Conservation (phyloP, 2,113 vertebrate species). For the Osmerus mordax region DNA sequence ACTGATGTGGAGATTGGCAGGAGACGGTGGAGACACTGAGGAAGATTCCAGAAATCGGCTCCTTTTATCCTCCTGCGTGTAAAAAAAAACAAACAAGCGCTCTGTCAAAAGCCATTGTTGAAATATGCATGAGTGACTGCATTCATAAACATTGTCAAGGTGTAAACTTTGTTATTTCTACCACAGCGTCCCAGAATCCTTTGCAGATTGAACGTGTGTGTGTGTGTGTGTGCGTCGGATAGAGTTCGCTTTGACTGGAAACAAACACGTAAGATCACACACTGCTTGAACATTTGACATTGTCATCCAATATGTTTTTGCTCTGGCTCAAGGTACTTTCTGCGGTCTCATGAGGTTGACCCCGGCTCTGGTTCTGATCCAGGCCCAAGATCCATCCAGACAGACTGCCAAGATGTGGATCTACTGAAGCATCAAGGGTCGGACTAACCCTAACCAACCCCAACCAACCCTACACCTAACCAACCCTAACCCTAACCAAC, state of each 20-base stretch:
- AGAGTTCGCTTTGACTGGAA: background rate
- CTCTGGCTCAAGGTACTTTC: constrained; percentile 38
- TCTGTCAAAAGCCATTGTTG: constrained; percentile 41
- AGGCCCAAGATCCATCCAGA: too few species aligned
- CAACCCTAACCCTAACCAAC: too few species aligned
- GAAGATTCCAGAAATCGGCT: constrained; percentile 51
- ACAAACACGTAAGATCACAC: background rate
- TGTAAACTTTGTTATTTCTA: constrained; percentile 46
- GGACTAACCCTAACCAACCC: too few species aligned
- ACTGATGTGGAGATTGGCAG: constrained; percentile 50
- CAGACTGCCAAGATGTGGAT: too few species aligned
- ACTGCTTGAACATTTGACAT: background rate
- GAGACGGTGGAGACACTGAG: constrained; percentile 39
- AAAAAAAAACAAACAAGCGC: constrained; percentile 50
- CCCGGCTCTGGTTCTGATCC: too few species aligned
- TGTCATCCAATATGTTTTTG: constrained; percentile 14
- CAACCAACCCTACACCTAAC: too few species aligned
- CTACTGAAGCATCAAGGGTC: too few species aligned
- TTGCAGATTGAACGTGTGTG: background rate
- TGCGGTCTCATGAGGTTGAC: background rate
- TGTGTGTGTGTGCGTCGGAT: constrained; percentile 11
- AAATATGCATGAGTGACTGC: constrained; percentile 58
- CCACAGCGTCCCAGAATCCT: background rate
- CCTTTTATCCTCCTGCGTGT: constrained; percentile 60
- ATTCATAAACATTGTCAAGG: constrained; percentile 42